These are phyloP conservation scores for Stenoptilia bipunctidactyla DNA, from an alignment of 2,888 invertebrate species.

Conservation along the genomic window DNA sequence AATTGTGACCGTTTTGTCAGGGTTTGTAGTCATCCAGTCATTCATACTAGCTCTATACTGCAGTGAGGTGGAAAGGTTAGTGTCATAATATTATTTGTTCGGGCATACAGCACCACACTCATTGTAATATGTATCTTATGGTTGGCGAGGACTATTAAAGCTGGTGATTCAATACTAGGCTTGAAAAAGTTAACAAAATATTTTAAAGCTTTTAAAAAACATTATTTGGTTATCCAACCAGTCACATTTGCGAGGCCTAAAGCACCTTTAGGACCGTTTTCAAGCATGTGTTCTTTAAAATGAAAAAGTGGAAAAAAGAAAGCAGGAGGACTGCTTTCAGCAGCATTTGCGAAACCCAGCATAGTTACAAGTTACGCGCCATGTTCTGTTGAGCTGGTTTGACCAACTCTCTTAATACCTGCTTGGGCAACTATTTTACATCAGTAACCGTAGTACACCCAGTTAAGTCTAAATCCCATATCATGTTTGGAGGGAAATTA, in stretches of 20 bases:
- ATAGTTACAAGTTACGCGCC: conserved; percentile 14
- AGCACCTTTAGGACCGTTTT: conserved; percentile 12
- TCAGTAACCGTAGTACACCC: conserved; percentile 7
- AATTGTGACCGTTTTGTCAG: conserved; percentile 13
- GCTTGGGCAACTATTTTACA: conserved; percentile 6
- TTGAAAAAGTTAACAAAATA: conserved; percentile 13
- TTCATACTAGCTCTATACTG: conserved; percentile 11
- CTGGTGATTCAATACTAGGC: conserved; percentile 4
- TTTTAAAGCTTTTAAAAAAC: conserved; percentile 14
- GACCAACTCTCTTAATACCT: conserved; percentile 12
- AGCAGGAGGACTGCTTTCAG: conserved; percentile 13
- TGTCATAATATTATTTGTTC: conserved; percentile 12
- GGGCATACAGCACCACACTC: conserved; percentile 10
- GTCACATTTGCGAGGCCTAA: conserved; percentile 14
- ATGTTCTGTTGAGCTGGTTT: conserved; percentile 13
- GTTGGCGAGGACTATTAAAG: conserved; percentile 12
- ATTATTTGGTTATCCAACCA: conserved; percentile 16
- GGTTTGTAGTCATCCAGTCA: conserved; percentile 13
- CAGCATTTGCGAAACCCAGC: conserved; percentile 14
- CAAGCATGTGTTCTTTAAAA: conserved; percentile 14
- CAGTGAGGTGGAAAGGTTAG: conserved; percentile 14
- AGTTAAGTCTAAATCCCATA: conserved; percentile 14
- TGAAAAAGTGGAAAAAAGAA: conserved; percentile 13
- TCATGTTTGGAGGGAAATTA: conserved; percentile 12
- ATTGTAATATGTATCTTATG: conserved; percentile 11